Evolutionary conservation across 2,797 vertebrate species (phyloP), one percentile per base, ranked within the genome.

Genomic region (Pseudochirops corinnae): DNA sequence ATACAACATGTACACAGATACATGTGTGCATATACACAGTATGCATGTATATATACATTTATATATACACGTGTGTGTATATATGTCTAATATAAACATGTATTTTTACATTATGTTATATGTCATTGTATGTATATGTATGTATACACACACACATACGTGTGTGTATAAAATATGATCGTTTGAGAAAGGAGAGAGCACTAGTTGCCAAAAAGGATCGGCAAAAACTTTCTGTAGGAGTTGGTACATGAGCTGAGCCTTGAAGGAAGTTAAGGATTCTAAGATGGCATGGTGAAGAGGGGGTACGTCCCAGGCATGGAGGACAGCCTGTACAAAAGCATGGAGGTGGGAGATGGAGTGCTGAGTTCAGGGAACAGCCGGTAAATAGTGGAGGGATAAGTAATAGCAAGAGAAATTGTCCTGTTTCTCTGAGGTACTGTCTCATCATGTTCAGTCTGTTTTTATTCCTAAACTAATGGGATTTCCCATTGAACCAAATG

Each of bases 361-460:
- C 16, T 39, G n/a, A 74, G 67, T 18, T 74, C 16, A 74, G n/a
- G 33, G 67, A 21, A 18, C n/a, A 74, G 67, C 14, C n/a, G 33
- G 62, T 67, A 95, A 96, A 93, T 93, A 26, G n/a, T 91, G 93
- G 67, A 26, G 0, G 87, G 26, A 10, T 94, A 46, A n/a, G 5
- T 95, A 13, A 31, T n/a, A 2, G 6, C 82, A 60, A 96, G 55
- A 55, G 55, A 93, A 97, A 58, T 96, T 60, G 58, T 1, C 33
- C 26, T 74, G n/a, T 96, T 56, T 95, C 93, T 96, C 57, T 91
- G n/a, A 96, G 57, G 53, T 29, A 93, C 93, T 90, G 46, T 96
- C 94, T 55, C 28, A 91, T 39, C 60, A 87, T 93, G 93, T 74
- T 82, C 93, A 96, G 67, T 56, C 18, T 93, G 53, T 95, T 90